Conservation (phyloP, 2,113 vertebrate species). For the western clawed frog (Xenopus tropicalis) region DNA sequence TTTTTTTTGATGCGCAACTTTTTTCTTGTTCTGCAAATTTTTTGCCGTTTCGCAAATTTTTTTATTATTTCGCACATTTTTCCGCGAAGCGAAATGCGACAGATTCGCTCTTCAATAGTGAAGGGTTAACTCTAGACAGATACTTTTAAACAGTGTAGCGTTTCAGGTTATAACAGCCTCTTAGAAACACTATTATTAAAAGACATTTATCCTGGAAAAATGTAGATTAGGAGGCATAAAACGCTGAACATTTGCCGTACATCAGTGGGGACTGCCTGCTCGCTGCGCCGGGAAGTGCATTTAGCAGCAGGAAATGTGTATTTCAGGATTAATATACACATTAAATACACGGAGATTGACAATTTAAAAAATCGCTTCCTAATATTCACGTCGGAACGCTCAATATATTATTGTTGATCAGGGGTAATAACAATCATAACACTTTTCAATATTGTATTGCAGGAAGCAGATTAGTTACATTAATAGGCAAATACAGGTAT, state of each 20-base stretch:
- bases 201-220: not conserved
- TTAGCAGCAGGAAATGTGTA: constrained; percentile 26
- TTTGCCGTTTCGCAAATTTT: too few species aligned
- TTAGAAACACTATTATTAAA: too few species aligned
- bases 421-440: constrained; percentile 12
- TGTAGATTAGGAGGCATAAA: not conserved
- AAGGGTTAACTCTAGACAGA: too few species aligned
- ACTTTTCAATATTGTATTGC: not conserved
- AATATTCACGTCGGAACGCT: constrained; percentile 17
- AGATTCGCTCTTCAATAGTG: too few species aligned
- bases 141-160: too few species aligned
- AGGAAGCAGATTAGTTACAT: too few species aligned
- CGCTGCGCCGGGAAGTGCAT: constrained; percentile 27
- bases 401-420: constrained; percentile 21
- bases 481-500: too few species aligned
- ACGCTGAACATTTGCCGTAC: not conserved
- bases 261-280: not conserved
- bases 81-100: too few species aligned
- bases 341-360: constrained; percentile 28
- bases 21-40: too few species aligned
- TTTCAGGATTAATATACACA: constrained; percentile 32
- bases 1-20: too few species aligned
- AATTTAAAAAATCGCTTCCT: constrained; percentile 23
- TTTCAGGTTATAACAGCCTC: too few species aligned
- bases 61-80: too few species aligned